Conservation (phyloP, 35 echinoderm and acorn worm genomes). For the Apostichopus japonicus region DNA sequence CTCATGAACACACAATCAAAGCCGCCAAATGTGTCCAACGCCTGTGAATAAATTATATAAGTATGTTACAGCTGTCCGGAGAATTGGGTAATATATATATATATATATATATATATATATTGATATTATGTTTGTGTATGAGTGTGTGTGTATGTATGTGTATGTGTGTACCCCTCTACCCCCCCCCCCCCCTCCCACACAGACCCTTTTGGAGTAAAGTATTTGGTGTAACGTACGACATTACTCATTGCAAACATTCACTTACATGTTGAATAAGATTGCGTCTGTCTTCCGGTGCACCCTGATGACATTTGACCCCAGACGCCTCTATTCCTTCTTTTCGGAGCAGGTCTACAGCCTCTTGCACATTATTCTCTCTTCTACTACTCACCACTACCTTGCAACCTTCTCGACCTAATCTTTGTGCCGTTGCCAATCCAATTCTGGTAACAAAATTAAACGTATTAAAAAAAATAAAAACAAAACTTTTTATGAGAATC, state of each 20-base stretch:
- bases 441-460: neutral
- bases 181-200: too few relatives aligned
- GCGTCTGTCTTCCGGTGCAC: neutral
- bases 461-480: too few relatives aligned
- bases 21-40: neutral
- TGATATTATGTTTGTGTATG: too few relatives aligned
- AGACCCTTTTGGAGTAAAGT: too few relatives aligned
- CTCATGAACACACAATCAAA: slow-evolving; percentile 4
- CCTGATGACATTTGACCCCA: slow-evolving; percentile 19
- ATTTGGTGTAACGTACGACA: too few relatives aligned
- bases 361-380: slow-evolving; percentile 6
- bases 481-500: too few relatives aligned
- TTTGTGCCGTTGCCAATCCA: slow-evolving; percentile 7
- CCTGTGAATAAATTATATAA: neutral
- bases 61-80: too few relatives aligned
- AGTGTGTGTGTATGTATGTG: too few relatives aligned
- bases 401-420: slow-evolving; percentile 16
- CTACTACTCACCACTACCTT: slow-evolving; percentile 40
- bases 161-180: too few relatives aligned
- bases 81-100: too few relatives aligned
- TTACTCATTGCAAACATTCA: too few relatives aligned
- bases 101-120: too few relatives aligned
- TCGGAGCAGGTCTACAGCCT: neutral
- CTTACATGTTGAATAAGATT: slow-evolving; percentile 31
- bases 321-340: slow-evolving; percentile 3